These are phyloP conservation scores for Aethina tumida DNA, from an alignment of 1,140 invertebrate genomes.

Conservation along the genomic window DNA sequence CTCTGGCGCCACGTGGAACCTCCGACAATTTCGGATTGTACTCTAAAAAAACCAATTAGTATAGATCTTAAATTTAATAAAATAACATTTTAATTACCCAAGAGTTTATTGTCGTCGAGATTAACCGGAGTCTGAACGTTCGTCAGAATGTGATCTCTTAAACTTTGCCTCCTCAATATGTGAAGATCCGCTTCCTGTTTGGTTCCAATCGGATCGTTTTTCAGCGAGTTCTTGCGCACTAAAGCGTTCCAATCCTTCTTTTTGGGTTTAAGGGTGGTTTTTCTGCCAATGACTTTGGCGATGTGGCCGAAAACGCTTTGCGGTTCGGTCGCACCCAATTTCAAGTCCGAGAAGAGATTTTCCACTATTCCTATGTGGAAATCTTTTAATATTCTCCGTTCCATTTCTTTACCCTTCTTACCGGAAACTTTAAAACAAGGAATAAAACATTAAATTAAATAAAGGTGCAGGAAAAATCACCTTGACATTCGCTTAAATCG, in stretches of 20 bases:
- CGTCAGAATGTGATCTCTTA: constrained; percentile 37
- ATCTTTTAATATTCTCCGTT: constrained; percentile 72
- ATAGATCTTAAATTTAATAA: background rate
- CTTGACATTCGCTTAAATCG: constrained; percentile 16
- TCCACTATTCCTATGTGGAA: constrained; percentile 68
- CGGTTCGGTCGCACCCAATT: constrained; percentile 41
- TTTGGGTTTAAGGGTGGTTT: constrained; percentile 46
- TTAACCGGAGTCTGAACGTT: constrained; percentile 42
- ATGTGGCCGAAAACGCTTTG: constrained; percentile 75
- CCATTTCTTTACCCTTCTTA: constrained; percentile 70
- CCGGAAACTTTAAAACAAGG: constrained; percentile 51
- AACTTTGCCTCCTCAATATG: constrained; percentile 52
- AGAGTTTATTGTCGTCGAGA: constrained; percentile 56
- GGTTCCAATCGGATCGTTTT: constrained; percentile 66
- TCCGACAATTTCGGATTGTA: constrained; percentile 70
- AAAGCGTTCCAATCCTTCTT: constrained; percentile 79
- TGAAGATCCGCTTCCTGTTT: constrained; percentile 51
- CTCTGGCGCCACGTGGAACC: constrained; percentile 60
- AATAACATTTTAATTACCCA: constrained; percentile 39
- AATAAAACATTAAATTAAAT: background rate
- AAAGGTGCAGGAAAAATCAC: constrained; percentile 8
- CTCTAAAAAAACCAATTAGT: constrained; percentile 39
- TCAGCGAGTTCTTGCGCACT: constrained; percentile 57
- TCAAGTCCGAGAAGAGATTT: constrained; percentile 41
- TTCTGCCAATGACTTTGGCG: constrained; percentile 59